phyloP scores from a whole-genome alignment of 2,113 vertebrate genomes.

The Chrysochloris asiatica region DNA sequence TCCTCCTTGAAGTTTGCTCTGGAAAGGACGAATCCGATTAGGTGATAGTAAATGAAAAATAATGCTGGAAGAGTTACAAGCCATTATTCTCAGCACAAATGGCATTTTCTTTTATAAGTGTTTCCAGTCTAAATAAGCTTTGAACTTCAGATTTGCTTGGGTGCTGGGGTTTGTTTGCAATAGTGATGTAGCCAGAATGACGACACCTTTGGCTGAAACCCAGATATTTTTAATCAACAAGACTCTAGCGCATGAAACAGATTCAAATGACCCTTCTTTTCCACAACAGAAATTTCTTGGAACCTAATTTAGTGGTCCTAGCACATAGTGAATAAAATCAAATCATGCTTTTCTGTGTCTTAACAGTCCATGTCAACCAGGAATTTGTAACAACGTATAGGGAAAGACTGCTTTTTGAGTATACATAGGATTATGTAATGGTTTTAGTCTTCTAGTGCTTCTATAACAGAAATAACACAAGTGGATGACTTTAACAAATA shows the following conservation, averaged over 20 bases:
- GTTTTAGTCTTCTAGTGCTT: too few relatives aligned
- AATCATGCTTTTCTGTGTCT: constrained; percentile 64
- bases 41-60: constrained; percentile 83
- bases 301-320: constrained; percentile 74
- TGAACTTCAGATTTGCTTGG: constrained; percentile 84
- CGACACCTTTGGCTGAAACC: constrained; percentile 80
- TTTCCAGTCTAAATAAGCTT: constrained; percentile 84
- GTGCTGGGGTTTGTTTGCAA: constrained; percentile 79
- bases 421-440: not conserved
- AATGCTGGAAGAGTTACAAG: constrained; percentile 84
- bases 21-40: constrained; percentile 82
- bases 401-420: constrained; percentile 67
- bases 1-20: constrained; percentile 81
- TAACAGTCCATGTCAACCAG: constrained; percentile 33
- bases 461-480: too few relatives aligned
- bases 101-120: constrained; percentile 83
- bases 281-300: constrained; percentile 72
- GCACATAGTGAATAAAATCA: constrained; percentile 67
- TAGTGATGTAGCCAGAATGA: constrained; percentile 80
- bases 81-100: constrained; percentile 84
- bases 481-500: too few relatives aligned
- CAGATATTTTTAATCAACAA: constrained; percentile 85
- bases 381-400: constrained; percentile 60
- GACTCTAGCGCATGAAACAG: constrained; percentile 77
- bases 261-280: constrained; percentile 76